Percentiles rank a stretch among this genome's conserved stretches.
These are phyloP conservation scores for Poecilus cupreus DNA, from an alignment of 2,888 invertebrate genomes.

Conservation along the genomic window DNA sequence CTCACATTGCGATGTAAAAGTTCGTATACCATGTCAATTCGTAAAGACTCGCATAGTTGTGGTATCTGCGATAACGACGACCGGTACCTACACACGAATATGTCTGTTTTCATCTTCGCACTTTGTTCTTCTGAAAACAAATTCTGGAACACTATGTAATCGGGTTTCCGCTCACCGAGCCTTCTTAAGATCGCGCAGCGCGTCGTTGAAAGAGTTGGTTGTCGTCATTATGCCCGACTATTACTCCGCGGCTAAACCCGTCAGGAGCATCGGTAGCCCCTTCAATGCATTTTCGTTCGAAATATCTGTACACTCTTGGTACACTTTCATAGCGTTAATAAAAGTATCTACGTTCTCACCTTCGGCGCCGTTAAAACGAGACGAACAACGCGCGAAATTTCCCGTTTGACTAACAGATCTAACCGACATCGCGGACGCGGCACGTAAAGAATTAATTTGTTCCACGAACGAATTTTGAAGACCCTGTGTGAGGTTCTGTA, in stretches of 20 bases:
- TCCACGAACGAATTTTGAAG: not conserved
- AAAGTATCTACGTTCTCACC: conserved; percentile 54
- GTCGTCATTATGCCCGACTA: conserved; percentile 61
- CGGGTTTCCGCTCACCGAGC: conserved; percentile 60
- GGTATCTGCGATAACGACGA: conserved; percentile 3
- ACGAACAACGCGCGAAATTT: conserved; percentile 40
- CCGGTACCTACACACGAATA: not conserved
- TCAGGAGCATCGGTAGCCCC: conserved; percentile 60
- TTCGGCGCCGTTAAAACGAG: conserved; percentile 12
- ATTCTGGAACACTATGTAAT: conserved; percentile 52
- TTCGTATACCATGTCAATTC: conserved; percentile 5
- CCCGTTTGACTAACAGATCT: not conserved
- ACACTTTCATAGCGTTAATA: conserved; percentile 49
- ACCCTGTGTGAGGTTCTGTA: not conserved
- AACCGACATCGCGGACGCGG: not conserved
- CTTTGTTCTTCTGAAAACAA: conserved; percentile 57
- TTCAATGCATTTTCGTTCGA: conserved; percentile 58
- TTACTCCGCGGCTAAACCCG: conserved; percentile 60
- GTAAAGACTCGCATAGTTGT: not conserved
- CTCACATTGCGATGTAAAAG: not conserved
- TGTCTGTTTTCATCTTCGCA: not conserved
- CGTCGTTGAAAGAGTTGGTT: conserved; percentile 46
- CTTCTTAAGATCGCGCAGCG: conserved; percentile 34
- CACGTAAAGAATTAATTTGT: not conserved
- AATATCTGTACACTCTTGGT: conserved; percentile 58